phyloP scores from a whole-genome alignment of 2,888 invertebrate species.

The Notodonta ziczac region DNA sequence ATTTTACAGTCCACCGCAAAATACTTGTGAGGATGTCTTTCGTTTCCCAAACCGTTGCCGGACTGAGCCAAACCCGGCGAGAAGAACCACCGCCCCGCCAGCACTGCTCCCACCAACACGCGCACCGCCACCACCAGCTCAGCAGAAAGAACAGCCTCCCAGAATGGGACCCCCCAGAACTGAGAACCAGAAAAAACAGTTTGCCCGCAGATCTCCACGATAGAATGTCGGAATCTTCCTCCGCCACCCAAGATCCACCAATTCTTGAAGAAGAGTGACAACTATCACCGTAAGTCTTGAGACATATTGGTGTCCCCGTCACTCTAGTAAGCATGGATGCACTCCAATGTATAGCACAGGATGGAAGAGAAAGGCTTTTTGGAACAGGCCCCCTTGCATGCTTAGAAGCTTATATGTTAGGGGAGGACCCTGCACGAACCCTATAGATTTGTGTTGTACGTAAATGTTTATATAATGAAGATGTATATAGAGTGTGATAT shows the following conservation, averaged over 20 bases:
- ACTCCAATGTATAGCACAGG: conserved; percentile 63
- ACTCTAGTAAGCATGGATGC: conserved; percentile 80
- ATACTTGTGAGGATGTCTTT: conserved; percentile 71
- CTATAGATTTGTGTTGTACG: conserved; percentile 69
- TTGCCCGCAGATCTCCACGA: conserved; percentile 75
- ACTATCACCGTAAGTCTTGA: conserved; percentile 73
- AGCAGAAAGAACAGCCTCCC: conserved; percentile 79
- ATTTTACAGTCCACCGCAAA: conserved; percentile 53
- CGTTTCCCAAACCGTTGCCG: conserved; percentile 84
- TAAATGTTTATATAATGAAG: conserved; percentile 42
- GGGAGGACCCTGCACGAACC: conserved; percentile 74
- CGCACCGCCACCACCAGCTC: conserved; percentile 70
- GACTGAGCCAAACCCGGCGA: conserved; percentile 75
- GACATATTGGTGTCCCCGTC: conserved; percentile 71
- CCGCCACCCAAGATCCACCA: conserved; percentile 52
- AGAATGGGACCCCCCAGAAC: conserved; percentile 79
- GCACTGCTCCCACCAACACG: conserved; percentile 80
- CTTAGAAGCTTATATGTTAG: conserved; percentile 79
- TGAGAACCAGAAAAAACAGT: conserved; percentile 75
- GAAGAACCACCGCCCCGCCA: conserved; percentile 73
- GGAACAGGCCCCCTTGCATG: conserved; percentile 81
- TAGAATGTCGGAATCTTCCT: conserved; percentile 56
- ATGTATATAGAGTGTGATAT: conserved; percentile 21
- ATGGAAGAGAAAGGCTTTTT: conserved; percentile 68
- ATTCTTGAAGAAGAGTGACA: conserved; percentile 74